Evolutionary conservation across 1,140 invertebrate species (phyloP).

Genomic region (Bombus impatiens): DNA sequence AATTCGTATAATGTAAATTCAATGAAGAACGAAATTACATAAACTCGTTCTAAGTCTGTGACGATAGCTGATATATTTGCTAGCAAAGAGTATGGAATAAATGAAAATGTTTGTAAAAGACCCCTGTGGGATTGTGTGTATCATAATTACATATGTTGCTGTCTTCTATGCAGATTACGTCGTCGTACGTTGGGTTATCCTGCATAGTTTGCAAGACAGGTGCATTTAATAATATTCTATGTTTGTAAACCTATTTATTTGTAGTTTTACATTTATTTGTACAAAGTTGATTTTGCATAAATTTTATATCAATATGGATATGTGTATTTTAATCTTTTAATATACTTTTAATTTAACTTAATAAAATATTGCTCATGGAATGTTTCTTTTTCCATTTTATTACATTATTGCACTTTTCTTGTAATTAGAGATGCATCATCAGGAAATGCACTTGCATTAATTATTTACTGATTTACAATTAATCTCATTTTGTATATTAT

Average conservation of each 20-base stretch:
- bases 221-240: slow-evolving; percentile 71
- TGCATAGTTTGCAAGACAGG: slow-evolving; percentile 92
- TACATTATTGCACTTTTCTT: neutral
- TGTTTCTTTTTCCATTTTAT: neutral
- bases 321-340: slow-evolving; percentile 47
- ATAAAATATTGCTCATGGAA: neutral
- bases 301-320: neutral
- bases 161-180: slow-evolving; percentile 96
- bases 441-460: neutral
- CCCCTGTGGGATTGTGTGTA: slow-evolving; percentile 94
- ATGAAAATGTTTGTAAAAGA: slow-evolving; percentile 86
- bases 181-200: slow-evolving; percentile 92
- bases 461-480: slow-evolving; percentile 74
- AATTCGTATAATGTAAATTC: slow-evolving; percentile 31
- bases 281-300: neutral
- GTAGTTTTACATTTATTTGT: slow-evolving; percentile 26
- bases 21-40: slow-evolving; percentile 38
- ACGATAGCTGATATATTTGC: slow-evolving; percentile 31
- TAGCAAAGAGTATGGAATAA: slow-evolving; percentile 45
- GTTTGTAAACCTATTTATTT: slow-evolving; percentile 32
- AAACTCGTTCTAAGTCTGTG: slow-evolving; percentile 14
- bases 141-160: slow-evolving; percentile 91
- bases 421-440: neutral
- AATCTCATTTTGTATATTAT: slow-evolving; percentile 53
- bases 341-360: slow-evolving; percentile 7